phyloP scores from a whole-genome alignment of 2,888 invertebrate genomes.

The Hemistola chrysoprasaria region DNA sequence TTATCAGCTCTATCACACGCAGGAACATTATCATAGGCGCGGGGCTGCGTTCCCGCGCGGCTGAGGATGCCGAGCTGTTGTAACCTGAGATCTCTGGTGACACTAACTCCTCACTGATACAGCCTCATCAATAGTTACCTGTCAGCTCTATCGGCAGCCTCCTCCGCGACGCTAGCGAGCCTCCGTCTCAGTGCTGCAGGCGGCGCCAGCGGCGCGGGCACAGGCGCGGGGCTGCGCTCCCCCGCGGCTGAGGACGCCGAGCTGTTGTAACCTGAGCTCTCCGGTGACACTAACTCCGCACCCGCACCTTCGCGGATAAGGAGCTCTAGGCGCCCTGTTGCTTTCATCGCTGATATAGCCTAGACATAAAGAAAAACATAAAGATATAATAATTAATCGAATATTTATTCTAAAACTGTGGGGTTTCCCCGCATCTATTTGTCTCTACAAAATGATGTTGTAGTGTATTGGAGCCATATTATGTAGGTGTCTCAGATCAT shows the following conservation, averaged over 20 bases:
- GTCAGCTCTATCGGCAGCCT: constrained; percentile 84
- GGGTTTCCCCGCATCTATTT: too few species aligned
- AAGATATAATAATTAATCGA: too few species aligned
- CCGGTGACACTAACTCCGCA: constrained; percentile 89
- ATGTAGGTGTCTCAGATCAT: too few species aligned
- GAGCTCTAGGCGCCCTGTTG: constrained; percentile 88
- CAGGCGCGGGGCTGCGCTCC: constrained; percentile 85
- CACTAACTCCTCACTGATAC: constrained; percentile 89
- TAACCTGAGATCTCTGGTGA: constrained; percentile 92
- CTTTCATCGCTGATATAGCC: constrained; percentile 92
- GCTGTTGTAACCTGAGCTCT: constrained; percentile 92
- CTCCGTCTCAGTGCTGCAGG: constrained; percentile 86
- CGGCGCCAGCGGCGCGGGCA: constrained; percentile 56
- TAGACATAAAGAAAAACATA: constrained; percentile 45
- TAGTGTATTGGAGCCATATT: too few species aligned
- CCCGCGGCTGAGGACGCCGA: constrained; percentile 91
- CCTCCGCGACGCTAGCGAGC: constrained; percentile 88
- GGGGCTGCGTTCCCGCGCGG: constrained; percentile 86
- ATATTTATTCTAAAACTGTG: too few species aligned
- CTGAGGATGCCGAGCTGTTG: constrained; percentile 92
- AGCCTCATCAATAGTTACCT: too few species aligned
- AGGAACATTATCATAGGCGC: too few species aligned
- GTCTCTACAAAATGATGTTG: too few species aligned
- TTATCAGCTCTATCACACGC: too few species aligned
- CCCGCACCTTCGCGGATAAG: constrained; percentile 90